Evolutionary conservation across 2,113 vertebrate genomes (phyloP).

Genomic region (Indicator indicator): DNA sequence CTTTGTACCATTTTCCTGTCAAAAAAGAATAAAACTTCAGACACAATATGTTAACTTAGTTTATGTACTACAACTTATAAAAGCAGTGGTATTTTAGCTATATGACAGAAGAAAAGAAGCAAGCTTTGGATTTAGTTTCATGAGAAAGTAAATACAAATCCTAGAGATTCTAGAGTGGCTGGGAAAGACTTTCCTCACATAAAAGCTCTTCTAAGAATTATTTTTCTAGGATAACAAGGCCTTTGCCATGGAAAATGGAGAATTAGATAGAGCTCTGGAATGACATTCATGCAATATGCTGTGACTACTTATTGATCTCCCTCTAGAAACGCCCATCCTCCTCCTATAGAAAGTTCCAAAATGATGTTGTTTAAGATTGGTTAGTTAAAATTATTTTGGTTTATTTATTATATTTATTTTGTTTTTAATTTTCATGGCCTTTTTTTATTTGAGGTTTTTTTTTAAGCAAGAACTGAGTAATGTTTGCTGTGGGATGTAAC

Average conservation of each 20-base stretch:
- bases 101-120: neutral
- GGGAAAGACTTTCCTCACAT: neutral
- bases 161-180: neutral
- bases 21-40: neutral
- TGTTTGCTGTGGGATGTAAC: neutral
- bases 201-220: neutral
- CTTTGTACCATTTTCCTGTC: neutral
- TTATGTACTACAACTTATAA: neutral
- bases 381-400: neutral
- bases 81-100: neutral
- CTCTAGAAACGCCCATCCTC: neutral
- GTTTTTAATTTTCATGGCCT: neutral
- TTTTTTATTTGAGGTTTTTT: neutral
- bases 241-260: neutral
- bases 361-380: neutral
- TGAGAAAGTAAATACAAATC: neutral
- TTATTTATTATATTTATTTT: neutral
- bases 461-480: neutral
- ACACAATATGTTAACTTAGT: neutral
- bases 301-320: neutral
- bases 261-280: neutral
- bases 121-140: neutral
- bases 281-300: accelerated
- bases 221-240: neutral
- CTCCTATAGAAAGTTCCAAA: neutral